These are phyloP conservation scores for Eupeodes luniger DNA, from an alignment of 2,888 invertebrate species.

Conservation along the genomic window DNA sequence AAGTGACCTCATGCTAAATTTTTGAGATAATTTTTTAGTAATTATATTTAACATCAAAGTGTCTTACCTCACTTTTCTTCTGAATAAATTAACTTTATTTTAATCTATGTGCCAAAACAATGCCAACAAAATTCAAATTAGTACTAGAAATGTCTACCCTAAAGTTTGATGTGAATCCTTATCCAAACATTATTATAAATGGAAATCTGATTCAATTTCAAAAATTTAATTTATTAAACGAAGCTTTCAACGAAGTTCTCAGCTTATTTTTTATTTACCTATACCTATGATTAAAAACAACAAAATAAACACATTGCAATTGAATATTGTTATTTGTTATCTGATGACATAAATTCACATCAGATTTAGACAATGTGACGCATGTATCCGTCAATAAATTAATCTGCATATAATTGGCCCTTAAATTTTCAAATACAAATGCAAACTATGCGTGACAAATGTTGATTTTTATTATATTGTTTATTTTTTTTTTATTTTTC, in stretches of 20 bases:
- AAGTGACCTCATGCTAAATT: no score
- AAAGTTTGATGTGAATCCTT: not conserved
- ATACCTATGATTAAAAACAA: not conserved
- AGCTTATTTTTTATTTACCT: slow-evolving; percentile 16
- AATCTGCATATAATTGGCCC: slow-evolving; percentile 21
- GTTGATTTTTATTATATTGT: not conserved
- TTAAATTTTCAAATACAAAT: slow-evolving; percentile 2
- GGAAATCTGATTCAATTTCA: not conserved
- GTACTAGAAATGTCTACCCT: no score
- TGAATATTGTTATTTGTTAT: slow-evolving; percentile 2
- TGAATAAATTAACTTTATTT: no score
- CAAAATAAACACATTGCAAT: slow-evolving; percentile 22
- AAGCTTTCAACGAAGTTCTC: slow-evolving; percentile 15
- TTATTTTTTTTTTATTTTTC: not conserved
- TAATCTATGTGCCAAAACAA: no score
- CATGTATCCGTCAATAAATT: slow-evolving; percentile 25
- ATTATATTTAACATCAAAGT: no score
- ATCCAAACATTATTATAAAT: not conserved
- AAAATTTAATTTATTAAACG: slow-evolving; percentile 11
- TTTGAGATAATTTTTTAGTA: no score
- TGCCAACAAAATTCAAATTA: no score
- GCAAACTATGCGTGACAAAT: slow-evolving; percentile 39
- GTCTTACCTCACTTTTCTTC: no score
- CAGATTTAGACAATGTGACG: not conserved
- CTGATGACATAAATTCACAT: slow-evolving; percentile 25